A percentile compares a stretch with the other conserved stretches of the same genome.
phyloP scores from a whole-genome alignment of 2,113 vertebrate genomes.

The Paraplagusia blochii region DNA sequence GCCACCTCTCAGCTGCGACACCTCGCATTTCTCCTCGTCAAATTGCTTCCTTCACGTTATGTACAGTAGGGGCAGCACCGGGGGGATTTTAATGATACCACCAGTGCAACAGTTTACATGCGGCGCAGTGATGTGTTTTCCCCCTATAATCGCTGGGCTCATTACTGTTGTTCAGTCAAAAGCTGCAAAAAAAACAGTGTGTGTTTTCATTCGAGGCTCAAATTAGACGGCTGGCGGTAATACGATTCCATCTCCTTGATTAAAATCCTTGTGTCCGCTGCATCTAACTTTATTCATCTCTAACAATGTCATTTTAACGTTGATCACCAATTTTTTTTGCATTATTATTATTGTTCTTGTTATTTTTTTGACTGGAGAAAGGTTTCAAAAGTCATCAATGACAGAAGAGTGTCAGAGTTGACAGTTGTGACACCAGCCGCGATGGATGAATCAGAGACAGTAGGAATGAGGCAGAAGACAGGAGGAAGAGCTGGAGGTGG shows the following conservation, averaged over 20 bases:
- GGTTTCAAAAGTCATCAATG: too few species aligned
- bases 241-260: not conserved
- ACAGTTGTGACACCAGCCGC: too few species aligned
- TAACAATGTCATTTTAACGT: not conserved
- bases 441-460: too few species aligned
- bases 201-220: not conserved
- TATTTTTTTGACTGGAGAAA: too few species aligned
- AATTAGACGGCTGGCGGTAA: not conserved
- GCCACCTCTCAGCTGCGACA: not conserved
- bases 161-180: constrained; percentile 23
- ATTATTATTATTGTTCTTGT: not conserved
- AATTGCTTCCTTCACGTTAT: constrained; percentile 28
- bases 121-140: constrained; percentile 4
- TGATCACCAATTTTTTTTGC: not conserved
- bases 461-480: too few species aligned
- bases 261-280: not conserved
- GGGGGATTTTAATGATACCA: constrained; percentile 14
- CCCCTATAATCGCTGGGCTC: constrained; percentile 6
- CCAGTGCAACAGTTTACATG: constrained; percentile 4
- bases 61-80: not conserved
- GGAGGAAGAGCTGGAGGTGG: too few species aligned
- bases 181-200: constrained; percentile 20
- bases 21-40: constrained; percentile 23
- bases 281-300: not conserved
- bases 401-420: too few species aligned